Evolutionary conservation across 2,113 vertebrate genomes (phyloP).

Genomic region (Triplophysa tibetana): DNA sequence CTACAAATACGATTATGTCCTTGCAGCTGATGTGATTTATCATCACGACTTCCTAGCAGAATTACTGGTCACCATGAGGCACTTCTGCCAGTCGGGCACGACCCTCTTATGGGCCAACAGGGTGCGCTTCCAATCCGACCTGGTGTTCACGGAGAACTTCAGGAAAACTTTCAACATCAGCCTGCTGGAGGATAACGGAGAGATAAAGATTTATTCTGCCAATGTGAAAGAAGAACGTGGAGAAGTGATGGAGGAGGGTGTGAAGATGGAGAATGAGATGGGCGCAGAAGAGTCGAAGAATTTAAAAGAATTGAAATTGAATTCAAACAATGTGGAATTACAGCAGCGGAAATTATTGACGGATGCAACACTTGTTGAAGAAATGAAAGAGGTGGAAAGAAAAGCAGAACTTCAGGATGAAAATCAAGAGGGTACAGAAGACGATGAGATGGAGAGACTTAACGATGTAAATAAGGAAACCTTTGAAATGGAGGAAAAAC

Average conservation of each 20-base stretch:
- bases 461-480: no score
- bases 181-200: slow-evolving; percentile 75
- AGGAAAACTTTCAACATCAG: slow-evolving; percentile 69
- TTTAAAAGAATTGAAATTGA: not conserved
- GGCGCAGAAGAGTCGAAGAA: not conserved
- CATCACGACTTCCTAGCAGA: slow-evolving; percentile 73
- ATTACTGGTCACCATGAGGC: slow-evolving; percentile 74
- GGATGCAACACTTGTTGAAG: no score
- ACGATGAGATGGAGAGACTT: not conserved
- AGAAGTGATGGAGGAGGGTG: not conserved
- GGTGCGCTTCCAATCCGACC: slow-evolving; percentile 79
- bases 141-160: slow-evolving; percentile 75
- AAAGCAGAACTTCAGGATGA: not conserved
- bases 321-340: not conserved
- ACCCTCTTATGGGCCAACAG: slow-evolving; percentile 84
- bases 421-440: not conserved
- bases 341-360: not conserved
- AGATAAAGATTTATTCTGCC: slow-evolving; percentile 78
- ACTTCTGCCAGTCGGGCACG: slow-evolving; percentile 78
- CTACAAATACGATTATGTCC: slow-evolving; percentile 74
- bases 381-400: not conserved
- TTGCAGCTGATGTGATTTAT: slow-evolving; percentile 83
- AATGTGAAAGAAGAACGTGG: slow-evolving; percentile 45
- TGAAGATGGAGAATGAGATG: not conserved
- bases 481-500: no score